Conservation (phyloP, 2,797 vertebrate species). For the Leptodactylus fallax region DNA sequence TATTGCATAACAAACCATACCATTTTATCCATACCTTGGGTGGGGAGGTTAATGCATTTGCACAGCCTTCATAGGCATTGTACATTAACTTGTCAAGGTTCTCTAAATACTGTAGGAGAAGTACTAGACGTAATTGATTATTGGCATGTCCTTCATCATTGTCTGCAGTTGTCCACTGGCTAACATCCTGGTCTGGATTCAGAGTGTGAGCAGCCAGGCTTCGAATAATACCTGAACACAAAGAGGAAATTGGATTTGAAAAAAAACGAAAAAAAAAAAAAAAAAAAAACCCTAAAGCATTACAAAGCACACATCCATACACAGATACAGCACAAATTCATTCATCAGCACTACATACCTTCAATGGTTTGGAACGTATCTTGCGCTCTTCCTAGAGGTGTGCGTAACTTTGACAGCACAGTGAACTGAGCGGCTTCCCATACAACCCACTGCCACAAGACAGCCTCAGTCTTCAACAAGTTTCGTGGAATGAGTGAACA, state of each 20-base stretch:
- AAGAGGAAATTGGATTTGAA: conserved; percentile 47
- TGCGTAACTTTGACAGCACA: conserved; percentile 93
- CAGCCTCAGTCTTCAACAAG: conserved; percentile 90
- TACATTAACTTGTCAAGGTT: conserved; percentile 99
- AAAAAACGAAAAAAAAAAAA: neutral
- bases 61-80: conserved; percentile 97
- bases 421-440: conserved; percentile 99
- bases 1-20: neutral
- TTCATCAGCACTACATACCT: conserved; percentile 75
- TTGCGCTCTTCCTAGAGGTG: conserved; percentile 94
- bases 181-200: conserved; percentile 94
- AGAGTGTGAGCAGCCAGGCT: conserved; percentile 94
- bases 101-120: conserved; percentile 95
- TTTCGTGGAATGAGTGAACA: conserved; percentile 82
- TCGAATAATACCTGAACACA: conserved; percentile 89
- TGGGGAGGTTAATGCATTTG: conserved; percentile 93
- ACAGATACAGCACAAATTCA: too few species aligned
- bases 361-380: conserved; percentile 99
- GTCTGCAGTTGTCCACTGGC: conserved; percentile 92
- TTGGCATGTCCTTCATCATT: conserved; percentile 92
- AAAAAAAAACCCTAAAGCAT: conserved; percentile 23
- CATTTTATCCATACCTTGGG: conserved; percentile 85
- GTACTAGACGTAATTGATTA: conserved; percentile 93
- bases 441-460: conserved; percentile 97
- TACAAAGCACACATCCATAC: neutral